Conservation (phyloP, 2,888 invertebrate genomes). For the Oegoconia quadripuncta region DNA sequence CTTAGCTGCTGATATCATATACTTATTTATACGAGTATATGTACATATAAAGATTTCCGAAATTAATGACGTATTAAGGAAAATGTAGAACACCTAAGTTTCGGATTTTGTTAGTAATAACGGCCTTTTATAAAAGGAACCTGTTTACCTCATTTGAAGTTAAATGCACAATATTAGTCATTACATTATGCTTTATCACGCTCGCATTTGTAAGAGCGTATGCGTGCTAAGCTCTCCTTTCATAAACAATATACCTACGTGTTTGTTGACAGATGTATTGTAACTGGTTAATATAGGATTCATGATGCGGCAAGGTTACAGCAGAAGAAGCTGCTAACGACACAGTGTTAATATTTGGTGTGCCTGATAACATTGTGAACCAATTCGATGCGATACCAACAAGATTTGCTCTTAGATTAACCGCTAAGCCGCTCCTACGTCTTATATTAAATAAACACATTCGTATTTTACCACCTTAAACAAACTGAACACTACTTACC, state of each 20-base stretch:
- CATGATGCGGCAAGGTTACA: constrained; percentile 53
- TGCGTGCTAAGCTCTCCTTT: constrained; percentile 34
- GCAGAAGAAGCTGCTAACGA: constrained; percentile 53
- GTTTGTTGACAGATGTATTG: constrained; percentile 41
- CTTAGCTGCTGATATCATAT: too few species aligned
- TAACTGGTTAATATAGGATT: constrained; percentile 54
- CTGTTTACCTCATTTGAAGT: neutral
- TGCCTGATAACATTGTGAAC: constrained; percentile 72
- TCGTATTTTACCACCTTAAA: constrained; percentile 34
- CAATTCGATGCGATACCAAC: constrained; percentile 67
- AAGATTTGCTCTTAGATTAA: constrained; percentile 74
- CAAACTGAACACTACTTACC: constrained; percentile 28
- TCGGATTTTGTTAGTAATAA: too few species aligned
- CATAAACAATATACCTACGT: constrained; percentile 39
- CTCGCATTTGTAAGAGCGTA: constrained; percentile 11
- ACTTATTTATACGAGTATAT: too few species aligned
- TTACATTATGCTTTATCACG: constrained; percentile 9
- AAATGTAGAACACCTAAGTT: too few species aligned
- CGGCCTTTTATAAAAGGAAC: neutral
- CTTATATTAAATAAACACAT: constrained; percentile 42
- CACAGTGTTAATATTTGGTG: constrained; percentile 66
- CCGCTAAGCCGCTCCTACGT: constrained; percentile 56
- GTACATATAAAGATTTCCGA: too few species aligned
- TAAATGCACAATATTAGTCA: constrained; percentile 1
- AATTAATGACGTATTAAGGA: too few species aligned